Base-by-base conservation (phyloP, 2,797 vertebrate species). In the Muscicapa comitata region DNA sequence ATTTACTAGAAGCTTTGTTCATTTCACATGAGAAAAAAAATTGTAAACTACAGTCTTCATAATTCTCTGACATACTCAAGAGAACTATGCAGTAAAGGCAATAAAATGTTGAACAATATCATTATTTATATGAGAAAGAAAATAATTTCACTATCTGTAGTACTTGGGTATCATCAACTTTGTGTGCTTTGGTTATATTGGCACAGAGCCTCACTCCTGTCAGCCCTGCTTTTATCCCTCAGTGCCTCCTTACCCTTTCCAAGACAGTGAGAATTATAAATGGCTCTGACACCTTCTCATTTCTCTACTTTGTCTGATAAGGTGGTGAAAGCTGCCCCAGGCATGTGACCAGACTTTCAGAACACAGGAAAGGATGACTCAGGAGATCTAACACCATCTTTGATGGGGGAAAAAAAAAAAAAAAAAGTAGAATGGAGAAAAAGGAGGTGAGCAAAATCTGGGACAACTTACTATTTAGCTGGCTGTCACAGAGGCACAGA, bases 11-110 rank as follows among this genome's bases (percentile, higher is more conserved):
- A 90, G 14, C 10, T 94, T 93, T 90, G 26, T 67, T 95, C 92
- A 48, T 73, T 72, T 96, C 82, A 25, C 72, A 88, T 62, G 82
- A 93, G 91, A 18, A 84, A 75, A 92, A 81, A 75, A 82, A 25
- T 91, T 91, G n/a, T 94, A 88, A 97, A 96, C 80, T 90, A 42
- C 57, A 66, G 20, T 57, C 62, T 93, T 93, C 50, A 59, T 84
- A 95, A 95, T 86, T 97, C 88, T 78, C 81, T 88, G 51, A 97
- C 70, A 62, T 92, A 75, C 62, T 97, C 57, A 73, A 51, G 86
- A 92, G 37, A 90, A 86, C 67, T 93, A 38, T 73, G 71, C 23
- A 95, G 47, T 84, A 76, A 88, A 95, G 77, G 66, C 63, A 95
- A 93, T 92, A 96, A 95, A 95, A 93, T 86, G 24, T 81, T 31